Evolutionary conservation across 2,113 vertebrate genomes (phyloP), one percentile per base, ranked within the genome.

Genomic region (Clarias batrachus): DNA sequence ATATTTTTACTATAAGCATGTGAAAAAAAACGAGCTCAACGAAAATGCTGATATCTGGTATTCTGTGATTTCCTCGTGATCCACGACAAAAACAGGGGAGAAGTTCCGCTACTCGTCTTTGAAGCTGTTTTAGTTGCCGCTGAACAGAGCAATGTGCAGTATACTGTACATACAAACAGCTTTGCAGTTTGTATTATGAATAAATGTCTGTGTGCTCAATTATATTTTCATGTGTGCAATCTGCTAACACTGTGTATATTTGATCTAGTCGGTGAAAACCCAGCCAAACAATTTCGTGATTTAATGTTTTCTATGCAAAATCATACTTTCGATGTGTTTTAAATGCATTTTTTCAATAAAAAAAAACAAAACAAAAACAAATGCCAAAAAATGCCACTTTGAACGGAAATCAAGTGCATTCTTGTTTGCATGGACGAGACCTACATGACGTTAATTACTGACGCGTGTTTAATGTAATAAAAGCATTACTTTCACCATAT

Each of bases 41-140:
- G 41, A 76, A 76, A 76, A 76, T 54, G 52, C 52, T 79, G 76
- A 79, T 78, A 78, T 57, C 76, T 27, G 52, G 30, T 79, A 79
- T 30, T 57, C 8, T 33, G 76, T 23, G 12, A 78, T 78, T 78
- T 16, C 17, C 27, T 30, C 17, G 8, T 21, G 27, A 33, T 21
- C 10, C 27, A 79, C 25, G 17, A 57, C 54, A 59, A 33, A 30
- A 59, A 79, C 77, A 59, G n/a, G 57, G 41, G 71, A 76, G 76
- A 78, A 79, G 77, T 79, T 79, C 54, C 33, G 54, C 25, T 14
- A n/a, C 12, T n/a, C 54, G 41, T 25, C n/a, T 76, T 76, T 54
- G 48, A 13, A 2, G 10, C 10, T 14, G 19, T n/a, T 76, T 52
- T 52, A n/a, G 23, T 54, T 4, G 11, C 37, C 52, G 5, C 23